Conservation (phyloP, 2,113 vertebrate species). For the Rhynchopsitta pachyrhyncha region DNA sequence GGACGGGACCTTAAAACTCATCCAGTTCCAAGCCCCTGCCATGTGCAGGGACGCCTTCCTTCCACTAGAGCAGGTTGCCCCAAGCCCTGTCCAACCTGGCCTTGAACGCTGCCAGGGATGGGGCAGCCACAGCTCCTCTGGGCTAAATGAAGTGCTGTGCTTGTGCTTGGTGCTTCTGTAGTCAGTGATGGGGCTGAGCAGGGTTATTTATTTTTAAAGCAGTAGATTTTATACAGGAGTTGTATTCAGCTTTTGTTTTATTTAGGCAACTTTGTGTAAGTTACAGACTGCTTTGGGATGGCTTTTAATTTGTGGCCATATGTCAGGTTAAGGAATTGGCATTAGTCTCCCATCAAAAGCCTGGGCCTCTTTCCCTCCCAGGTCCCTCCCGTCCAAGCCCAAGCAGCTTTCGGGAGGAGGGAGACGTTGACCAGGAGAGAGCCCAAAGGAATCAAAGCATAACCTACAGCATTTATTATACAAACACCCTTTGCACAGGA, state of each 20-base stretch:
- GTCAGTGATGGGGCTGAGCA: background rate
- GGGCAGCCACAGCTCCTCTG: background rate
- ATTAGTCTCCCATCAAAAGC: background rate
- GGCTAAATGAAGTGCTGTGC: background rate
- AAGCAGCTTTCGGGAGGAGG: background rate
- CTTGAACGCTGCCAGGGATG: background rate
- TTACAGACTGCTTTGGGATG: background rate
- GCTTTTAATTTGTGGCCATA: background rate
- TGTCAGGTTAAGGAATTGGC: background rate
- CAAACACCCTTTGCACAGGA: background rate
- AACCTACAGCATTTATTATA: background rate
- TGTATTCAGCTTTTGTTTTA: background rate
- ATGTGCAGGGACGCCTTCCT: background rate
- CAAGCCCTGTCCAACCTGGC: background rate
- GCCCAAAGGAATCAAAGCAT: background rate
- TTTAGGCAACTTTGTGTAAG: background rate
- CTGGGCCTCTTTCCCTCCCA: background rate
- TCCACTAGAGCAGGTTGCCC: background rate
- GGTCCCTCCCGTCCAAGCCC: background rate
- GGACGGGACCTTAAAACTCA: background rate
- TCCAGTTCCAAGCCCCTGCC: background rate
- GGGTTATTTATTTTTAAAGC: background rate
- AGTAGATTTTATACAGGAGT: background rate
- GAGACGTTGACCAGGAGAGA: background rate
- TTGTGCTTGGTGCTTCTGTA: background rate